Evolutionary conservation across 2,797 vertebrate species (phyloP), one percentile per base, ranked within the genome.

Genomic region (Neosilurus hyrtlii): DNA sequence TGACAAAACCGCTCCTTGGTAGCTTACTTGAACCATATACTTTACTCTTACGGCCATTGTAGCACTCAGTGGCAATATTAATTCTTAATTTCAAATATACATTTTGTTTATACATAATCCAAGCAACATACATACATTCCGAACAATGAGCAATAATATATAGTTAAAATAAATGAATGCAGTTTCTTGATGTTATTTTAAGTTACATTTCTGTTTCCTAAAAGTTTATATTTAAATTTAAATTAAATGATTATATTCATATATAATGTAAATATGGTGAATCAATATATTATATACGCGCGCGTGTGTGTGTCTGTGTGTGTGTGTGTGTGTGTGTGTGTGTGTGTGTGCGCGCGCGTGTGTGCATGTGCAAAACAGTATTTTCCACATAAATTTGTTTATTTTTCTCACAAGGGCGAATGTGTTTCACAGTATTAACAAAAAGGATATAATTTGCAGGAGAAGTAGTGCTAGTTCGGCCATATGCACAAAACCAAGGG

Each of bases 401-500:
- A 56, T 74, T 20, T 8, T 57, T 2, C 18, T 62, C 3, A 51
- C 22, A 24, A 9, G 30, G 37, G 62, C 22, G 8, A 77, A 62
- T 73, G 35, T 49, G 4, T 37, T 56, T 37, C 51, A 35, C 12
- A 54, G 54, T 75, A 35, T 59, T 2, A 75, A 61, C 30, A 61
- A 37, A 59, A 37, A 35, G 10, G 7, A 12, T 6, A 75, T 35
- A 35, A 75, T 35, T 22, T 22, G 14, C 35, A 43, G 26, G 26
- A 30, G 52, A 24, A 94, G 92, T 94, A 94, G 24, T 51, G 14
- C 75, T 68, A 79, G 93, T 93, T 93, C 91, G 89, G 92, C 94
- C 93, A 94, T 95, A 95, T 96, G 95, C 95, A 93, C 94, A 95
- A 92, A 89, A 94, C 95, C 94, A 93, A 94, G 93, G 94, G 95